phyloP scores from a whole-genome alignment of 2,797 vertebrate genomes.

The Acanthornis magna region DNA sequence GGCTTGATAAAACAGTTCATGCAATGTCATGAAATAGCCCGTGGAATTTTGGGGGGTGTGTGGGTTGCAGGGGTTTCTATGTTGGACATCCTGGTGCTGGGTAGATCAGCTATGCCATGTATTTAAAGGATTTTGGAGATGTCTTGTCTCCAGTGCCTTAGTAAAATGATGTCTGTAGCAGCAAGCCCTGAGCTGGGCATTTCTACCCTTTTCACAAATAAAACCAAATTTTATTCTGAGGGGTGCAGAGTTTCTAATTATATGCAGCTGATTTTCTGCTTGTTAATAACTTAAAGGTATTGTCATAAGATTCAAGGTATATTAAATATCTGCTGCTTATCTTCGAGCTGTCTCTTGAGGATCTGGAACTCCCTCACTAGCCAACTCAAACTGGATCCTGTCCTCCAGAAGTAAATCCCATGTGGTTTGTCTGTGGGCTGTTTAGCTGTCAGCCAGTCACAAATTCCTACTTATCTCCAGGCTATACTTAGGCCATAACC shows the following conservation, averaged over 20 bases:
- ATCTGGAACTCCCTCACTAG: not conserved
- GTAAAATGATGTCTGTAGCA: not conserved
- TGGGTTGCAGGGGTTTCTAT: not conserved
- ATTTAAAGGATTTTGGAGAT: not conserved
- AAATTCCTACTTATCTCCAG: not conserved
- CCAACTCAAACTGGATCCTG: not conserved
- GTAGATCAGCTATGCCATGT: accelerated
- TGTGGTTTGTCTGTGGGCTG: not conserved
- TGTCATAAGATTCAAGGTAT: not conserved
- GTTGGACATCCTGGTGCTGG: not conserved
- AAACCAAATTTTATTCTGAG: not conserved
- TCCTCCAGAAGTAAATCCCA: not conserved
- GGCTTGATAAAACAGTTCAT: not conserved
- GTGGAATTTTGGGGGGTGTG: not conserved
- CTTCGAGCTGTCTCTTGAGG: not conserved
- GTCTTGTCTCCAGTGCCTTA: not conserved
- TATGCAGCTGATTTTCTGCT: not conserved
- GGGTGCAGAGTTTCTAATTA: not conserved
- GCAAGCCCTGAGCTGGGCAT: not conserved
- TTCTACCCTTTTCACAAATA: not conserved
- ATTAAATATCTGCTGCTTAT: not conserved
- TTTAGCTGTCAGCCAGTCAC: not conserved
- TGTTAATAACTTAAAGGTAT: not conserved
- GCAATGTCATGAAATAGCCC: not conserved
- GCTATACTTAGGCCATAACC: not conserved